phyloP scores from a whole-genome alignment of 2,113 vertebrate genomes.

The Chitala chitala region DNA sequence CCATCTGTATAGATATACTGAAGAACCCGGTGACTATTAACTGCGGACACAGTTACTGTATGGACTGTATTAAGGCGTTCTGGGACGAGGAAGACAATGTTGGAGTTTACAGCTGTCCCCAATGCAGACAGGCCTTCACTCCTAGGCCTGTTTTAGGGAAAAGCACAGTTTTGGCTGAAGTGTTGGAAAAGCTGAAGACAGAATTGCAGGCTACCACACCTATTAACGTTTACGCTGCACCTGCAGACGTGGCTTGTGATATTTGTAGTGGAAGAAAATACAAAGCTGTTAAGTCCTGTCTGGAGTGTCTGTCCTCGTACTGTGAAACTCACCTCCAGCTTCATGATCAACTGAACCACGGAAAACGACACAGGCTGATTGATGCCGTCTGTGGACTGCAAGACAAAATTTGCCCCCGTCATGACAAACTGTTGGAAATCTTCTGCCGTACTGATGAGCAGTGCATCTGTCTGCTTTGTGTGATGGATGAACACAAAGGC shows the following conservation, averaged over 20 bases:
- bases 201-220: too few relatives aligned
- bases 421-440: too few relatives aligned
- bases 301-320: slow-evolving; percentile 1
- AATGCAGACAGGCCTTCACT: background rate
- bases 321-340: slow-evolving; percentile 12
- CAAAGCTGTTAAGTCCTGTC: too few relatives aligned
- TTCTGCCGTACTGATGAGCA: background rate
- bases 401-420: background rate
- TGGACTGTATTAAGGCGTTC: background rate
- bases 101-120: background rate
- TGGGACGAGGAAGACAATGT: background rate
- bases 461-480: background rate
- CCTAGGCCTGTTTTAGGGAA: background rate
- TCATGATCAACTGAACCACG: background rate
- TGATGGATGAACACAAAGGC: too few relatives aligned
- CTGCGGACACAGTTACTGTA: background rate
- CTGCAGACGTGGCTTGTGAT: background rate
- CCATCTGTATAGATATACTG: background rate
- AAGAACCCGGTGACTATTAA: background rate
- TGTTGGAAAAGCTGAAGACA: background rate
- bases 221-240: too few relatives aligned
- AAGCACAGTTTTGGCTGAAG: background rate
- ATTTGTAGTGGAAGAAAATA: background rate
- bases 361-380: background rate
- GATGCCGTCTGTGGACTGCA: slow-evolving; percentile 3